Evolutionary conservation across 2,888 invertebrate species (phyloP).

Genomic region (Eledone cirrhosa): DNA sequence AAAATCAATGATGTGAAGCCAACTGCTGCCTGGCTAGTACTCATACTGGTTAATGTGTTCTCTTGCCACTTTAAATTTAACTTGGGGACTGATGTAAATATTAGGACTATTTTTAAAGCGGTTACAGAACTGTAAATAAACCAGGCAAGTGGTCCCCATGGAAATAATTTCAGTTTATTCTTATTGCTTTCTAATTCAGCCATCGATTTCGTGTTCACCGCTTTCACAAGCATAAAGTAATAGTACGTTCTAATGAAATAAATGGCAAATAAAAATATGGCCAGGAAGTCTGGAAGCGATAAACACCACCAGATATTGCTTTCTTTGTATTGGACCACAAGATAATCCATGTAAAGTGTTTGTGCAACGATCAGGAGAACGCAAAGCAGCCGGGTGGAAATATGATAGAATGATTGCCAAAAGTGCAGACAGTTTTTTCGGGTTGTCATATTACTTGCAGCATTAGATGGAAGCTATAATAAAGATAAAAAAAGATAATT

Average conservation of each 20-base stretch:
- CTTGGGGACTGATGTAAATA: slow-evolving; percentile 11
- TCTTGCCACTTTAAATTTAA: not conserved
- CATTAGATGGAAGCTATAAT: not conserved
- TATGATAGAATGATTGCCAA: not conserved
- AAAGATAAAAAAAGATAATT: not conserved
- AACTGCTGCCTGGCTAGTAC: not conserved
- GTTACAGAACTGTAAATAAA: not conserved
- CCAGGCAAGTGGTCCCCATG: slow-evolving; percentile 17
- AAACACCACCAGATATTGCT: not conserved
- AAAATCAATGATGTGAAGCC: not conserved
- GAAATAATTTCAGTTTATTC: not conserved
- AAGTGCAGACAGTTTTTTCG: not conserved
- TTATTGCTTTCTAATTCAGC: too few species aligned
- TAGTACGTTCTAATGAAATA: not conserved
- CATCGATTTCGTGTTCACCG: too few species aligned
- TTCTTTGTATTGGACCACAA: not conserved
- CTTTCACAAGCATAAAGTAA: not conserved
- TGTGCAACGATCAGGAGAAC: not conserved
- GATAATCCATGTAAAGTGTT: not conserved
- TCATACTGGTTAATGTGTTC: not conserved
- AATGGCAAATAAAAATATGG: not conserved
- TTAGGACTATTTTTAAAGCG: not conserved
- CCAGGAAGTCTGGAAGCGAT: not conserved
- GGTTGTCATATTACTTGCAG: not conserved
- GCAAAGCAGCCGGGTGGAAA: not conserved